phyloP scores from a whole-genome alignment of 2,797 vertebrate genomes.

The Eremophila alpestris region DNA sequence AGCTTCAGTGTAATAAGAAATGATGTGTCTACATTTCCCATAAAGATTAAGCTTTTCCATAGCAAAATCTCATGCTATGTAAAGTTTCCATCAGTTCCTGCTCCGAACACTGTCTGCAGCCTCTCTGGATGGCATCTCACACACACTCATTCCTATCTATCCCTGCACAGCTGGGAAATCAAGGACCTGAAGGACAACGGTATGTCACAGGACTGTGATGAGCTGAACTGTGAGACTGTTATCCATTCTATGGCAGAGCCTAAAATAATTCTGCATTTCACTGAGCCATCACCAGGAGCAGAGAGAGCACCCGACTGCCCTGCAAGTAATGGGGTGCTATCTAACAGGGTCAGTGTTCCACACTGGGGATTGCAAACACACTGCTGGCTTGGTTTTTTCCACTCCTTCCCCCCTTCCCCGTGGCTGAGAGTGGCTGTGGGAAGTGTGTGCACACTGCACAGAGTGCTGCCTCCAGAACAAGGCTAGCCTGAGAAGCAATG shows the following conservation, averaged over 20 bases:
- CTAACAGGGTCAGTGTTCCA: background rate
- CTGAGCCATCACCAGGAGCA: fast-evolving
- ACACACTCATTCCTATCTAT: background rate
- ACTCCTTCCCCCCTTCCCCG: background rate
- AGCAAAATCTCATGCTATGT: background rate
- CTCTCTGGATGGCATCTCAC: background rate
- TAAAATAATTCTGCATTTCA: background rate
- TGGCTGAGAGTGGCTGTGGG: background rate
- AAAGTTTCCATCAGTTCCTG: background rate
- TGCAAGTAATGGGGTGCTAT: background rate
- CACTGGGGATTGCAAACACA: background rate
- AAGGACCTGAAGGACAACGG: background rate
- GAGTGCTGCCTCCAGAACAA: background rate
- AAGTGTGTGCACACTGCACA: background rate
- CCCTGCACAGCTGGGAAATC: background rate
- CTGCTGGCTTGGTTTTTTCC: background rate
- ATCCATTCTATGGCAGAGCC: background rate
- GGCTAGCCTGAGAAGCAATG: background rate
- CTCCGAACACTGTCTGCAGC: background rate
- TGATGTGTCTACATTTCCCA: background rate
- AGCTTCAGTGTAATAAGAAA: background rate
- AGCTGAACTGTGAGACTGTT: background rate
- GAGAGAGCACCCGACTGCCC: background rate
- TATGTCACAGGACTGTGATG: background rate
- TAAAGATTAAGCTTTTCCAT: background rate